Base-by-base conservation (phyloP, 2,888 invertebrate genomes). In the Isoperla grammatica region DNA sequence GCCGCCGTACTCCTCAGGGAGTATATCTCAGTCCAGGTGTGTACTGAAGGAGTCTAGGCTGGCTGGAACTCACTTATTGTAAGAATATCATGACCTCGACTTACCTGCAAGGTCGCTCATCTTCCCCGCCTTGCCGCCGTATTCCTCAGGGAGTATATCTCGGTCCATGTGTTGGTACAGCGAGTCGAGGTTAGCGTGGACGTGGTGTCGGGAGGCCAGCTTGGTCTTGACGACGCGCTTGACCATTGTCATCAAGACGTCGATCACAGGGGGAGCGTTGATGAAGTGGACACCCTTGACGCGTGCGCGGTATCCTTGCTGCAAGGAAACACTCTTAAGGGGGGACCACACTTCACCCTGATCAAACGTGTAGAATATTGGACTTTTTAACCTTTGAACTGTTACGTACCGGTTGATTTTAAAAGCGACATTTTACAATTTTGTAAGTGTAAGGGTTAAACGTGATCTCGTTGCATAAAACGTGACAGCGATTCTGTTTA, bases 1-100 rank as follows among this genome's bases (percentile, higher is more conserved):
- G 2, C 78, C 78, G 12, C 76, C 77, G 17, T 76, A 69, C 62
- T 77, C 76, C n/a, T 72, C 71, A 2, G 78, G 77, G 53, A 77
- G 65, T 17, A 73, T 68, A 45, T 73, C 72, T 50, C 73, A 71
- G 15, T 73, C 70, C 2, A 77, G 68, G 53, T 71, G 69, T 56
- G 70, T 65, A 63, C 75, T 73, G n/a, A 78, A 68, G 1, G 73
- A 73, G 13, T 73, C 72, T 37, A 53, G 15, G 39, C 20, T 9
- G 53, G 20, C 12, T n/a, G n/a, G n/a, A n/a, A n/a, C n/a, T n/a
- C n/a, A n/a, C n/a, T n/a, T n/a, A n/a, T n/a, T n/a, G n/a, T n/a
- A n/a, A n/a, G n/a, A n/a, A n/a, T n/a, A n/a, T n/a, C n/a, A n/a
- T n/a, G n/a, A n/a, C n/a, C n/a, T n/a, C n/a, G 8, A 23, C 56